Evolutionary conservation across 2,888 invertebrate species (phyloP), one percentile per base, ranked within the genome.

Genomic region (Caenorhabditis virilis): DNA sequence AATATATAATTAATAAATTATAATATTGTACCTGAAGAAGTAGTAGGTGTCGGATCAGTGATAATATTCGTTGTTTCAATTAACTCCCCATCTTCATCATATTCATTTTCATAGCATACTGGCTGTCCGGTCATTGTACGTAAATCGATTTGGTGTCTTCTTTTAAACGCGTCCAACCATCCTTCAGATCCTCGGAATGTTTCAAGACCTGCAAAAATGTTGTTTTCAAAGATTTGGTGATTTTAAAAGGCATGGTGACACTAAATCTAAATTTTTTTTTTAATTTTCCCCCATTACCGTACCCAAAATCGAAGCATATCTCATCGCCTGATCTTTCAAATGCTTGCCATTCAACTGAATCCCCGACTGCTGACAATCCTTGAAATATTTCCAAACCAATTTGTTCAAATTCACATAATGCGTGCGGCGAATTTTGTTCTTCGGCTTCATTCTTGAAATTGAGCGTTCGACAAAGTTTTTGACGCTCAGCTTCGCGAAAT

Each of bases 101-200:
- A 61, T 6, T 69, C 69, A 18, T 68, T 65, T 18, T 72, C 69
- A 39, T 69, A 70, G 50, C 63, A 68, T 18, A 66, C 72, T 7
- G 74, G 59, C 23, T 49, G 56, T 0, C 76, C 76, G 0, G 71
- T 61, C 76, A 76, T 74, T 11, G 62, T 46, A n/a, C 56, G 66
- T 48, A 72, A 39, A 46, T 71, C 72, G 36, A 76, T 76, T 11
- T 61, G 65, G 49, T 76, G 76, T 9, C 76, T 61, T 16, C 71
- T 53, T 53, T 76, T 76, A 64, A 76, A 74, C 0, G 72, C 65
- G 45, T 76, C 72, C 36, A 74, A 55, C 76, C 76, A 76, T 9
- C 76, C 74, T 58, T 76, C 76, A 2, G 72, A 72, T 27, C 69
- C 73, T 16, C 71, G 69, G 63, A 76, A 76, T 15, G 59, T 47